These are phyloP conservation scores for Nemoura dubitans DNA, from an alignment of 2,888 invertebrate genomes.

Conservation along the genomic window DNA sequence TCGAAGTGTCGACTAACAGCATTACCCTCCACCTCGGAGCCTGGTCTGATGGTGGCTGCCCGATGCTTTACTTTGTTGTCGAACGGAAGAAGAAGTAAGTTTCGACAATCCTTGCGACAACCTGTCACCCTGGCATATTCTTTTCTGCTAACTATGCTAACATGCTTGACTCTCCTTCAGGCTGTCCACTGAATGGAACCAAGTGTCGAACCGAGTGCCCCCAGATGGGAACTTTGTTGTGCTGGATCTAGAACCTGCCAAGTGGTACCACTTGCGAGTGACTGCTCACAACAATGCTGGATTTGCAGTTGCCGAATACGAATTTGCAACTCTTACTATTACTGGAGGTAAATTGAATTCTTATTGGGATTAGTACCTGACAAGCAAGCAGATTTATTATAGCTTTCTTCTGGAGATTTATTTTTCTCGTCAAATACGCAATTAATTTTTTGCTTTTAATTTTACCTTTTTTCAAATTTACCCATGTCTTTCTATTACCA, in stretches of 20 bases:
- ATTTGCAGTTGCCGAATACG: conserved; percentile 93
- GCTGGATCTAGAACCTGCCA: conserved; percentile 90
- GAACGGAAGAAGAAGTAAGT: conserved; percentile 91
- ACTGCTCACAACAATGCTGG: conserved; percentile 96
- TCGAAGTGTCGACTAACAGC: conserved; percentile 92
- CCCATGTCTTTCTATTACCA: no score
- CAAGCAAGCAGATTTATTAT: no score
- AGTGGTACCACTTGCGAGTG: conserved; percentile 91
- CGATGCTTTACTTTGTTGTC: conserved; percentile 94
- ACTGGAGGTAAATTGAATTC: conserved; percentile 82
- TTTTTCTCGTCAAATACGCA: not conserved
- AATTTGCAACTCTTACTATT: conserved; percentile 92
- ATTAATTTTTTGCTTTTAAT: not conserved
- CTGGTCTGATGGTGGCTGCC: conserved; percentile 95
- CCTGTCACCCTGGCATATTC: conserved; percentile 10
- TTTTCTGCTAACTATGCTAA: not conserved
- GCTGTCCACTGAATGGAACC: conserved; percentile 89
- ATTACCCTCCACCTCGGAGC: conserved; percentile 90
- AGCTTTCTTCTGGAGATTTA: not conserved
- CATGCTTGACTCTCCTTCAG: conserved; percentile 60
- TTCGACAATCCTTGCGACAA: not conserved
- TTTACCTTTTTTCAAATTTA: not conserved
- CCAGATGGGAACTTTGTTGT: conserved; percentile 91
- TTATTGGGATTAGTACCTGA: not conserved
- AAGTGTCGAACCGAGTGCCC: conserved; percentile 92